Percentiles rank a stretch among this genome's conserved stretches.
Evolutionary conservation across 23 tunicate genomes (phyloP).

Genomic region (Trididemnum nubilum): DNA sequence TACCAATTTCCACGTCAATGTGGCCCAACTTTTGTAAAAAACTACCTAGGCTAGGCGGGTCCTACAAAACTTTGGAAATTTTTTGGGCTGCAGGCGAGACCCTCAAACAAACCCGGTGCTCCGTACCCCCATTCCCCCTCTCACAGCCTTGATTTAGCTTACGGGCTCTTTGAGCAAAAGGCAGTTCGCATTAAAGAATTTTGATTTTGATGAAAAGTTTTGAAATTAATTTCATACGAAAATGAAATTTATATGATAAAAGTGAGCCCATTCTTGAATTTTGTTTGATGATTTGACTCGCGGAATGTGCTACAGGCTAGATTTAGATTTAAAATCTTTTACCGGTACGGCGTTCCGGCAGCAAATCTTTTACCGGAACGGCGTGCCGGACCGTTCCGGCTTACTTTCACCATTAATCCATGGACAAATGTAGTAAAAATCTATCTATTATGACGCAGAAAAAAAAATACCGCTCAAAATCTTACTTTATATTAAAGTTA

Average conservation of each 20-base stretch:
- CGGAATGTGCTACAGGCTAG: no score
- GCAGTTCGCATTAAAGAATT: not conserved
- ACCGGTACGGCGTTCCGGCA: no score
- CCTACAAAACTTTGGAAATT: not conserved
- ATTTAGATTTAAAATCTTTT: no score
- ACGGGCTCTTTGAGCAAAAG: not conserved
- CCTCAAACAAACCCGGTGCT: not conserved
- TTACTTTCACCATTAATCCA: no score
- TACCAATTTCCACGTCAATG: not conserved
- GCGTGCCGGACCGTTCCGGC: no score
- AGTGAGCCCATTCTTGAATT: not conserved
- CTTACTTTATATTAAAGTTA: no score
- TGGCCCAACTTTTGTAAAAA: not conserved
- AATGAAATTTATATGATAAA: no score
- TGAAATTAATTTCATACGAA: not conserved
- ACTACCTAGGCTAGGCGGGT: not conserved
- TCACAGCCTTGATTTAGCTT: not conserved
- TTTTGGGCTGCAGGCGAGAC: constrained; percentile 1
- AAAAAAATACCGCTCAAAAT: no score
- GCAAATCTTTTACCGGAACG: no score
- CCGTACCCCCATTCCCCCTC: no score
- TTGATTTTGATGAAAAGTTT: not conserved
- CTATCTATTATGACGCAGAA: no score
- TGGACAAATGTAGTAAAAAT: no score
- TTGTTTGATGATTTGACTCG: not conserved